Evolutionary conservation across 2,113 vertebrate species (phyloP).

Genomic region (Edolisoma coerulescens): DNA sequence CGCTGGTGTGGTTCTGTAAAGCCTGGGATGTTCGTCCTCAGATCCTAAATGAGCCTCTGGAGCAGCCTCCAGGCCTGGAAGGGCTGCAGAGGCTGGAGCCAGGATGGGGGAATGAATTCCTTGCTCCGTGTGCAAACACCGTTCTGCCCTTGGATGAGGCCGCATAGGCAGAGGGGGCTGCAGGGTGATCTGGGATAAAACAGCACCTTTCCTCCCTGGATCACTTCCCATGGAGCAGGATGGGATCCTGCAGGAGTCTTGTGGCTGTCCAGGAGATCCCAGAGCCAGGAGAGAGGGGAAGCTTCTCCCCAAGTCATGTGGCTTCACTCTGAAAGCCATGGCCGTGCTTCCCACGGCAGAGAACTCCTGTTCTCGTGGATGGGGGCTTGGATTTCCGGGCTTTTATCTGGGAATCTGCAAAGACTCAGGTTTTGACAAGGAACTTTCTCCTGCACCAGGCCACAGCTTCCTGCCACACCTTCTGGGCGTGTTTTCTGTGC

Average conservation of each 20-base stretch:
- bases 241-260: not conserved
- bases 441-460: not conserved
- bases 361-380: not conserved
- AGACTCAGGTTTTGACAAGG: too few relatives aligned
- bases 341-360: fast-evolving
- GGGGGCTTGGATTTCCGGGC: not conserved
- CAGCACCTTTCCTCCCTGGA: not conserved
- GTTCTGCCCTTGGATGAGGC: not conserved
- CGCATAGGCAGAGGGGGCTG: not conserved
- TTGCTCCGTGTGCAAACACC: fast-evolving
- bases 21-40: not conserved
- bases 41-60: not conserved
- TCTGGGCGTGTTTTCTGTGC: not conserved
- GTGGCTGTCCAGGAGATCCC: not conserved
- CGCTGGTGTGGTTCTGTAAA: not conserved
- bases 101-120: not conserved
- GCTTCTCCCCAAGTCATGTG: fast-evolving
- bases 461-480: not conserved
- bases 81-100: not conserved
- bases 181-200: fast-evolving
- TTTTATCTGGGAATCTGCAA: not conserved
- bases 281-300: not conserved
- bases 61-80: not conserved
- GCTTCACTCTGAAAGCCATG: fast-evolving
- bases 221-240: not conserved